Conservation (phyloP, 2,797 vertebrate species). For the Distichodus sexfasciatus region DNA sequence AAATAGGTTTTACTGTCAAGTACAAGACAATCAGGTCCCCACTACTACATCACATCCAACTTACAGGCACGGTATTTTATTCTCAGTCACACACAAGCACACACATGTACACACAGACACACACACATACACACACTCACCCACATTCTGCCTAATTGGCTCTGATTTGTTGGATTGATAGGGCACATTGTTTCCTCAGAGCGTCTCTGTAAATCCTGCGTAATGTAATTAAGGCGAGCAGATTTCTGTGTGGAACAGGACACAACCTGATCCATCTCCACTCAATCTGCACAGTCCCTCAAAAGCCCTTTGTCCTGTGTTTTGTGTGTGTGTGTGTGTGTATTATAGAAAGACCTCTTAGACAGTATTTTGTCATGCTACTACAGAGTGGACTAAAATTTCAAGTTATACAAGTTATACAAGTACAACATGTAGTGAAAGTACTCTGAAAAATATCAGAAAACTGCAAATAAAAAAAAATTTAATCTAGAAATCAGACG, state of each 20-base stretch:
- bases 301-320: constrained; percentile 65
- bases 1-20: too few relatives aligned
- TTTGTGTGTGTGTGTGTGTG: constrained; percentile 57
- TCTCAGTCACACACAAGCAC: constrained; percentile 10
- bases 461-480: too few relatives aligned
- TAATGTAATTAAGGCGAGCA: constrained; percentile 94
- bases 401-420: too few relatives aligned
- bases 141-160: constrained; percentile 71
- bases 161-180: constrained; percentile 85
- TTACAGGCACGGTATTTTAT: too few relatives aligned
- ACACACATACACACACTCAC: constrained; percentile 42
- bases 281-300: constrained; percentile 81
- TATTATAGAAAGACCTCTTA: constrained; percentile 33
- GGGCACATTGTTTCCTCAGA: constrained; percentile 88
- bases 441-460: too few relatives aligned
- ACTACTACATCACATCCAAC: too few relatives aligned
- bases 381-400: too few relatives aligned
- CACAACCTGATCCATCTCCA: constrained; percentile 95
- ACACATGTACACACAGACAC: constrained; percentile 21
- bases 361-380: too few relatives aligned
- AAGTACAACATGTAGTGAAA: too few relatives aligned
- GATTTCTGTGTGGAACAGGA: constrained; percentile 92
- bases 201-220: constrained; percentile 83
- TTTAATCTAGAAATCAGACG: too few relatives aligned
- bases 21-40: too few relatives aligned